Conservation (phyloP, 2,888 invertebrate species). For the Abrostola tripartita region DNA sequence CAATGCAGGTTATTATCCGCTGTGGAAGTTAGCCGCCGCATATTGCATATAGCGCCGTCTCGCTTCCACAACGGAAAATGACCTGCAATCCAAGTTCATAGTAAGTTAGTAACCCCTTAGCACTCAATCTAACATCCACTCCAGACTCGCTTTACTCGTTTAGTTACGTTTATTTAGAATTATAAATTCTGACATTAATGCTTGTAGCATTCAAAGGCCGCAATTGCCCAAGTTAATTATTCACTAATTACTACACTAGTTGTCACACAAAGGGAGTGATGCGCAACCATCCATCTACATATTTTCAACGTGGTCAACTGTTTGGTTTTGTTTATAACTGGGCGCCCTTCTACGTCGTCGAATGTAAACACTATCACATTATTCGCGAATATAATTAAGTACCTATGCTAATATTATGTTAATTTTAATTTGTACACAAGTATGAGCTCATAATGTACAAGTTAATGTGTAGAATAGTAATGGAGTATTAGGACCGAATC, state of each 20-base stretch:
- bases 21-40: no score
- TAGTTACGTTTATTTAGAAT: neutral
- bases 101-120: no score
- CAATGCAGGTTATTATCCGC: no score
- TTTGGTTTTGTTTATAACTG: conserved; percentile 1
- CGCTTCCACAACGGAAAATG: no score
- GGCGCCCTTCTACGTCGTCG: conserved; percentile 10
- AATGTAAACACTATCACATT: conserved; percentile 7
- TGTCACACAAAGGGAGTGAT: conserved; percentile 23
- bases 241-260: conserved; percentile 14
- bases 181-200: neutral
- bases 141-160: neutral
- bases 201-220: conserved; percentile 17
- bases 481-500: neutral
- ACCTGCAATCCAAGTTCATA: no score
- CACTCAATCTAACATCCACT: no score
- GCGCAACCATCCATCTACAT: conserved; percentile 21
- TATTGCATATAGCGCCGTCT: no score
- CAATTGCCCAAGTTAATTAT: conserved; percentile 39
- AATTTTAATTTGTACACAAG: neutral
- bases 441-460: neutral
- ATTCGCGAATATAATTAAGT: conserved; percentile 1
- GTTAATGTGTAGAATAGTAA: neutral
- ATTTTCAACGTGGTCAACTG: conserved; percentile 3
- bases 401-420: neutral